phyloP scores from a whole-genome alignment of 2,113 vertebrate species.

The Centropus unirufus region DNA sequence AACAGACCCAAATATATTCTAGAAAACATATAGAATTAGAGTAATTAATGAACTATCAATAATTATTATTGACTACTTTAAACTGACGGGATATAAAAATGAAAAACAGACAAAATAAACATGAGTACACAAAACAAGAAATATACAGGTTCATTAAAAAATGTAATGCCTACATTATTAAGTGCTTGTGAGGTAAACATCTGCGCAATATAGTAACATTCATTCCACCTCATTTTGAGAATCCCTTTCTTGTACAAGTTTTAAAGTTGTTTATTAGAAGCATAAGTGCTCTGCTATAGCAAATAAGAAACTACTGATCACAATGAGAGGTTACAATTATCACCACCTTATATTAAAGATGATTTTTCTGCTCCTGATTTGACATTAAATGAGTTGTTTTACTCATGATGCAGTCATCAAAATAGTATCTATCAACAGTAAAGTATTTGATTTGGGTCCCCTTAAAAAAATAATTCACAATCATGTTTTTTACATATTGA shows the following conservation, averaged over 20 bases:
- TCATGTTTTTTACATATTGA: neutral
- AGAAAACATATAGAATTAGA: neutral
- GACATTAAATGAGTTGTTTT: neutral
- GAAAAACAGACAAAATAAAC: neutral
- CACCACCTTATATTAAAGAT: neutral
- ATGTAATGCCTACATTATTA: neutral
- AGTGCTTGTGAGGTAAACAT: neutral
- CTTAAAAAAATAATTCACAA: fast-evolving
- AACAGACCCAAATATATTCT: neutral
- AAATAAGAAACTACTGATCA: neutral
- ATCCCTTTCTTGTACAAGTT: neutral
- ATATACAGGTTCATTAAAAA: neutral
- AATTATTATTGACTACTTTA: neutral
- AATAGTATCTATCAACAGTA: neutral
- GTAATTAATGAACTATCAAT: neutral
- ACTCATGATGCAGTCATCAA: neutral
- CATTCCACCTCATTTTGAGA: neutral
- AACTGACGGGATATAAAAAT: neutral
- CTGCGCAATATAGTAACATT: neutral
- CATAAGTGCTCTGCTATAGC: neutral
- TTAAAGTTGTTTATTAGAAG: neutral
- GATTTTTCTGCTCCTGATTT: neutral
- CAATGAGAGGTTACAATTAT: neutral
- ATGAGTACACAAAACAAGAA: neutral
- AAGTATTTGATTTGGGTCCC: neutral